A percentile compares a stretch with the other conserved stretches of the same genome.
phyloP scores from a whole-genome alignment of 2,888 invertebrate species.

The Hydropsyche betteni region DNA sequence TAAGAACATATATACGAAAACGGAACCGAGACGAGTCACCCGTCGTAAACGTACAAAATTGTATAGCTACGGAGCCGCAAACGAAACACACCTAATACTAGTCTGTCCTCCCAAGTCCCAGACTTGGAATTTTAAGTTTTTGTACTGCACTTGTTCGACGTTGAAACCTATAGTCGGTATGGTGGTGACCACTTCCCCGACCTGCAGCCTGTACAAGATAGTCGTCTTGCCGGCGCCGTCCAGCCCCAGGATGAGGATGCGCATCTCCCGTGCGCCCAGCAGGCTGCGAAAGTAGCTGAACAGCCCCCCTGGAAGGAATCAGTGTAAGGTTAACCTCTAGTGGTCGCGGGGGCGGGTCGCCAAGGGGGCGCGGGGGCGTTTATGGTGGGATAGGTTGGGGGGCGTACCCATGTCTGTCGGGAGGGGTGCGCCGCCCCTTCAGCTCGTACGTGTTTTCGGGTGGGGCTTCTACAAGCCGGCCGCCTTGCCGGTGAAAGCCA shows the following conservation, averaged over 20 bases:
- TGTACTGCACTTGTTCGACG: constrained; percentile 98
- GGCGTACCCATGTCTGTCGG: neutral
- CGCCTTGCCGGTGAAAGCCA: constrained; percentile 21
- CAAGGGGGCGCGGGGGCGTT: neutral
- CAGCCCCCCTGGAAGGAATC: constrained; percentile 82
- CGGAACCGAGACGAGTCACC: neutral
- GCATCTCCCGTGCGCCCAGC: constrained; percentile 96
- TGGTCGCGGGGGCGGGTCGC: constrained; percentile 14
- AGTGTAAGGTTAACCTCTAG: constrained; percentile 19
- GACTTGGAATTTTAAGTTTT: constrained; percentile 99
- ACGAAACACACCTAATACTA: constrained; percentile 82
- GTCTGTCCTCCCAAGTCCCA: constrained; percentile 99
- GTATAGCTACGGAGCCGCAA: neutral
- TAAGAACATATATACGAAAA: neutral
- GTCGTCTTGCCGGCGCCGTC: constrained; percentile 99
- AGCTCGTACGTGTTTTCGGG: neutral
- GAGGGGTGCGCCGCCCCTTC: neutral
- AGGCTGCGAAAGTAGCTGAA: constrained; percentile 96
- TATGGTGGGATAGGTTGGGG: neutral
- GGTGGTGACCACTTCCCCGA: constrained; percentile 98
- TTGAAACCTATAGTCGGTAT: constrained; percentile 99
- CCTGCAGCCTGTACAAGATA: constrained; percentile 96
- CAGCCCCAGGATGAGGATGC: constrained; percentile 95
- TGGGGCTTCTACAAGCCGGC: constrained; percentile 3
- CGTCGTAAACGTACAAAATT: neutral